Percentiles rank a stretch among this genome's conserved stretches.
These are phyloP conservation scores for Colinus virginianus DNA, from an alignment of 2,113 vertebrate species.

Conservation along the genomic window DNA sequence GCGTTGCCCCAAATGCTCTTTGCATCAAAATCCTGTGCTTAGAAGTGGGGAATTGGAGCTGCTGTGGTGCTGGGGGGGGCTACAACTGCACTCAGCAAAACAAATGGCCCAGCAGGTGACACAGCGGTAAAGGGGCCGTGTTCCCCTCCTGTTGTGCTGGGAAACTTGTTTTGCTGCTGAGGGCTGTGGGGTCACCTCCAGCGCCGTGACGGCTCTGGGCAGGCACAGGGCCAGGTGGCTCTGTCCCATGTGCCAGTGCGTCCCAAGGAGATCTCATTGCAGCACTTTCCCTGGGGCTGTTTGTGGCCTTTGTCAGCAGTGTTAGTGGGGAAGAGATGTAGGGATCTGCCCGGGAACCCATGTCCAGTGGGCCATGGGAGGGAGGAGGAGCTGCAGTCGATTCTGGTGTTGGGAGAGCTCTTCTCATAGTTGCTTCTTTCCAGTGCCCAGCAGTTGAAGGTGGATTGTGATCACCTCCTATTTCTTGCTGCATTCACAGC, in stretches of 20 bases:
- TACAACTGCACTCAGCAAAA: neutral
- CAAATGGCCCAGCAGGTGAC: neutral
- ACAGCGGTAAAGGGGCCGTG: accelerated
- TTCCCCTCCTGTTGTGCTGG: neutral
- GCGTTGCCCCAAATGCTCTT: neutral
- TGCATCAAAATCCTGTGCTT: neutral
- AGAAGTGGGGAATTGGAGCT: accelerated
- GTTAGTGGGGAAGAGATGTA: neutral
- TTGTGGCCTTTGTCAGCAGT: neutral
- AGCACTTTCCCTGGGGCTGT: neutral
- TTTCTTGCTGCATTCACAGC: neutral
- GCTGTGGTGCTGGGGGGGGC: accelerated
- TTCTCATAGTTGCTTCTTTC: accelerated
- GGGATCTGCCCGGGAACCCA: neutral
- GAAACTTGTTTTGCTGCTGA: neutral
- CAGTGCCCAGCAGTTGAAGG: neutral
- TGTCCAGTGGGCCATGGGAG: neutral
- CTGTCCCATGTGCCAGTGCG: no score
- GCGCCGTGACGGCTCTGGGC: no score
- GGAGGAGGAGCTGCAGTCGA: neutral
- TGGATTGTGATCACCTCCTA: neutral
- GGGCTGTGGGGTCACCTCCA: neutral
- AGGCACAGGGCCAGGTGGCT: neutral
- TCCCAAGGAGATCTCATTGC: neutral
- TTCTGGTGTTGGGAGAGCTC: accelerated